Conservation (phyloP, 2,113 vertebrate genomes). For the Carettochelys insculpta region DNA sequence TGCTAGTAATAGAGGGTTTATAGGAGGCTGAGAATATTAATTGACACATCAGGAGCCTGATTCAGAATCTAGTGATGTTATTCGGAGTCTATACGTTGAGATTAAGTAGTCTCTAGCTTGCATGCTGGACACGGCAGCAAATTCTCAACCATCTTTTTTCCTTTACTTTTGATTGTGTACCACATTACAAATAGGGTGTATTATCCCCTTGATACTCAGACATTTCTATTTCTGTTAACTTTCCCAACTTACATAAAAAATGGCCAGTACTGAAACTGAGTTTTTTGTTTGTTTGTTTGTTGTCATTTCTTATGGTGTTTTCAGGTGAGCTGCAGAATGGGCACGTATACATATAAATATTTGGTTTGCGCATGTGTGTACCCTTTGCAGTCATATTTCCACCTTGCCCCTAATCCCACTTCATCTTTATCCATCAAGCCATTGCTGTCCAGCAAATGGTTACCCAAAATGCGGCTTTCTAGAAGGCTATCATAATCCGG, state of each 20-base stretch:
- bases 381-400: background rate
- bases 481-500: background rate
- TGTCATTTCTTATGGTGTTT: background rate
- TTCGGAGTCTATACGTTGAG: background rate
- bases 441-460: background rate
- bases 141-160: background rate
- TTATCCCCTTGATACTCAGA: background rate
- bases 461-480: accelerated
- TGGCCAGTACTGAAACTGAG: background rate
- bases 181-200: background rate
- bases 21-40: slow-evolving; percentile 16
- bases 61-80: background rate
- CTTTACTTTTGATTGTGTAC: background rate
- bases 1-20: background rate
- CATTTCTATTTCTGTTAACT: no score
- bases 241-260: background rate
- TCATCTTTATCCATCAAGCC: background rate
- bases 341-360: background rate
- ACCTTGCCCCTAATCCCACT: background rate
- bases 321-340: background rate
- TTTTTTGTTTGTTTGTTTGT: no score
- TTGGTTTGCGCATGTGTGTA: accelerated
- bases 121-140: background rate
- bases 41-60: background rate
- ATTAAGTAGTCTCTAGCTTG: background rate